Base-by-base conservation (phyloP, 1,140 invertebrate species). In the Chironomus tepperi region DNA sequence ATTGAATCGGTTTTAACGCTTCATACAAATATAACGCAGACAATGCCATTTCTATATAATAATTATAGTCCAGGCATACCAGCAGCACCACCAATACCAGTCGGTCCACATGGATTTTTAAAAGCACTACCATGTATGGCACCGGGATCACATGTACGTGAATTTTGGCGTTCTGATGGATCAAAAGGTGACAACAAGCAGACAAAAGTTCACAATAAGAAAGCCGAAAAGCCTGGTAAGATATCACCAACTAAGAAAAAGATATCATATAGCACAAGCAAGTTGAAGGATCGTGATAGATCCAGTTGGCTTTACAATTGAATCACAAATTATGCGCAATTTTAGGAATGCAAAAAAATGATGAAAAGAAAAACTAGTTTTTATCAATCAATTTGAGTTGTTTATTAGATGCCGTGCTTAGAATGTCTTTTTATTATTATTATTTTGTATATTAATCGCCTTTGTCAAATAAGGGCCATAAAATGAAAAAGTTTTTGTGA, bases 171-270 rank as follows among this genome's bases (percentile, higher is more conserved):
- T 19, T 0, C 65, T 0, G 65, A 70, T 19, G n/a, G 7, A 16
- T 10, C 15, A 18, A 70, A 70, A 70, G 18, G 9, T 12, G 65
- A 70, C 10, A 70, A 70, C n/a, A 10, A 15, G 7, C 65, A 70
- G 18, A 70, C 65, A 10, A 70, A 70, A 70, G 65, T 70, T 15
- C 65, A 70, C 16, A 57, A 57, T 5, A 18, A 18, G 18, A 70
- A 70, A 19, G 8, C 6, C n/a, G 65, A 83, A 81, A 79, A 81
- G 80, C 80, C 81, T 81, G 81, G 81, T 83, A 83, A 83, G 81
- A 81, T 81, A 76, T 80, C 79, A 81, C 79, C 78, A 78, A 80
- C 79, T 78, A 81, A 80, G 79, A 74, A 74, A 15, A 74, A 43
- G 57, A 16, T 70, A 7, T 10, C 16, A 21, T 70, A 70, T 21